Conservation (phyloP, 1,140 invertebrate genomes). For the Melanaphis sacchari region DNA sequence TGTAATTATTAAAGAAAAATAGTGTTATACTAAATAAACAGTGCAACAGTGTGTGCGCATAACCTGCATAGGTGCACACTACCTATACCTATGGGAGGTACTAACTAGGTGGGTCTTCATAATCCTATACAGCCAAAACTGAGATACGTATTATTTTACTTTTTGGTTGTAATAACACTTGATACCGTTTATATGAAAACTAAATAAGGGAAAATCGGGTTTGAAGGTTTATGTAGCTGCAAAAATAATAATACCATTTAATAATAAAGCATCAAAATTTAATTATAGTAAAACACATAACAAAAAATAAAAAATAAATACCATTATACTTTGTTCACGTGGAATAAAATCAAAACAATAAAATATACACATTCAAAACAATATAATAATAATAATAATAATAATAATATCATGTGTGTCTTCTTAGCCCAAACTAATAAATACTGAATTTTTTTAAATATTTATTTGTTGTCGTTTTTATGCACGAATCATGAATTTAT, state of each 20-base stretch:
- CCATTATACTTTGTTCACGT: slow-evolving; percentile 51
- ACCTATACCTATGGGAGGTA: neutral
- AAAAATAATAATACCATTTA: neutral
- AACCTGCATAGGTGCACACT: neutral
- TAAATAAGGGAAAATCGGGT: too few relatives aligned
- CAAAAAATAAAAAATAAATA: slow-evolving; percentile 29
- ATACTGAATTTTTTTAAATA: slow-evolving; percentile 44
- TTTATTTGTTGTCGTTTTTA: neutral
- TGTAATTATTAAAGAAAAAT: neutral
- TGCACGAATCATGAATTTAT: neutral
- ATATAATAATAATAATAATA: neutral
- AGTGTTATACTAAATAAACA: neutral
- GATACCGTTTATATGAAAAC: neutral
- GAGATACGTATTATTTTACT: neutral
- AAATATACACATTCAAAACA: slow-evolving; percentile 43
- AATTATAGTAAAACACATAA: slow-evolving; percentile 30
- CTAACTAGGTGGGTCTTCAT: slow-evolving; percentile 11
- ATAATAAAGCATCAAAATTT: slow-evolving; percentile 33
- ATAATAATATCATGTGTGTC: neutral
- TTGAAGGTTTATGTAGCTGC: neutral
- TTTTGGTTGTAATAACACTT: neutral
- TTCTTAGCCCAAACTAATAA: slow-evolving; percentile 37
- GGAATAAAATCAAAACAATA: slow-evolving; percentile 53
- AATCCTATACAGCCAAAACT: neutral
- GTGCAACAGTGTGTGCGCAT: neutral